Base-by-base conservation (phyloP, 37 sponge, comb jelly and placozoan species). In the Oscarella lobularis region DNA sequence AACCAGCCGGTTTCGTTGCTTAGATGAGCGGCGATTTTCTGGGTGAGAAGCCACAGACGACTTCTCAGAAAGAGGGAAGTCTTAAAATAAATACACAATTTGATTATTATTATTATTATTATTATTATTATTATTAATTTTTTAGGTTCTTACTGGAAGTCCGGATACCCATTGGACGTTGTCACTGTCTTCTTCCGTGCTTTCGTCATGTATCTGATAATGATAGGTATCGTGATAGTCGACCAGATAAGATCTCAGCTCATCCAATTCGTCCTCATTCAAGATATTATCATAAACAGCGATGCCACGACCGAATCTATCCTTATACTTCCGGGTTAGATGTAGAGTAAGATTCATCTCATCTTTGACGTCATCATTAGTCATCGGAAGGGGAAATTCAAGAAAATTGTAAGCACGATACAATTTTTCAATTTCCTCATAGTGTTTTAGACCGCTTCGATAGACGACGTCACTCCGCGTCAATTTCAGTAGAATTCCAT, bases 151-250 rank as follows among this genome's bases (percentile, higher is more conserved):
- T 5, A 68, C 71, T 68, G 5, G 5, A 68, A 68, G 33, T 14
- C 71, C 71, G 31, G 71, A 5, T 30, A 68, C 31, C 71, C 71
- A 68, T 14, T 68, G 71, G 6, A 68, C 71, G 31, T 68, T 68
- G 31, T 68, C 71, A 20, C 71, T 68, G 71, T 68, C 6, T 14
- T 4, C 71, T 5, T 68, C 71, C 4, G 4, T 5, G 29, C 29
- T 29, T 20, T 48, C 60, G 60, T 48, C 60, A 20, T 48, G 60
- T 20, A 48, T 9, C 60, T 48, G 60, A 48, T 48, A 48, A 48
- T 48, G 60, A 48, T 48, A 48, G 14, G 60, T 48, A 20, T 48
- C 60, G 20, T 48, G 60, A 48, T 27, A 48, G 14, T 9, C 60
- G 20, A 48, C 20, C 14, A 48, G 60, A 48, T 48, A 48, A 9